These are phyloP conservation scores for Archivesica marissinica DNA, from an alignment of 1,140 invertebrate genomes.

Conservation along the genomic window DNA sequence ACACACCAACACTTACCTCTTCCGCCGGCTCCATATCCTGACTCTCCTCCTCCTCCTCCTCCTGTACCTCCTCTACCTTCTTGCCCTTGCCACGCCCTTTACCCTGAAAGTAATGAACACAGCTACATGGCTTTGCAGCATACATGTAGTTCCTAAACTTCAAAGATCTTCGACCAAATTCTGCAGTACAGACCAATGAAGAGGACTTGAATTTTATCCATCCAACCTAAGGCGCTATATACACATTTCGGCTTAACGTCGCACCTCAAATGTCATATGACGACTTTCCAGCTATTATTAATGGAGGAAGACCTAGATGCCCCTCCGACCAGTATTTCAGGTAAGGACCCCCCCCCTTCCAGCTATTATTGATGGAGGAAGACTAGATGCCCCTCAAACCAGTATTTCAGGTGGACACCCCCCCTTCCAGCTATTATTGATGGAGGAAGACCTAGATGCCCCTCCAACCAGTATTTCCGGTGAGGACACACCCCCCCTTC, in stretches of 20 bases:
- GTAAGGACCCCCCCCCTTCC: too few relatives aligned
- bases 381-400: too few relatives aligned
- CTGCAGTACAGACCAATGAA: not conserved
- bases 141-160: not conserved
- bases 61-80: slow-evolving; percentile 17
- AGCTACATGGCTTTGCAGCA: too few relatives aligned
- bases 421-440: too few relatives aligned
- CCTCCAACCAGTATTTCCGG: too few relatives aligned
- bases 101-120: not conserved
- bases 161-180: not conserved
- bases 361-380: too few relatives aligned
- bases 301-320: too few relatives aligned
- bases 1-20: not conserved
- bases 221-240: not conserved
- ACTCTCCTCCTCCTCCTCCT: not conserved
- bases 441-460: too few relatives aligned
- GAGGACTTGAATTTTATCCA: too few relatives aligned
- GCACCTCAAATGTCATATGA: not conserved
- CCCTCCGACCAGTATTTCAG: too few relatives aligned
- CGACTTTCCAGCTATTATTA: not conserved
- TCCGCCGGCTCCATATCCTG: not conserved
- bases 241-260: not conserved
- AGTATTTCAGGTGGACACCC: too few relatives aligned
- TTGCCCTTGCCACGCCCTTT: slow-evolving; percentile 29
- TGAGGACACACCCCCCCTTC: too few relatives aligned